A percentile compares a stretch with the other conserved stretches of the same genome.
Conservation (phyloP, 2,113 vertebrate species). For the Apeltes quadracus region DNA sequence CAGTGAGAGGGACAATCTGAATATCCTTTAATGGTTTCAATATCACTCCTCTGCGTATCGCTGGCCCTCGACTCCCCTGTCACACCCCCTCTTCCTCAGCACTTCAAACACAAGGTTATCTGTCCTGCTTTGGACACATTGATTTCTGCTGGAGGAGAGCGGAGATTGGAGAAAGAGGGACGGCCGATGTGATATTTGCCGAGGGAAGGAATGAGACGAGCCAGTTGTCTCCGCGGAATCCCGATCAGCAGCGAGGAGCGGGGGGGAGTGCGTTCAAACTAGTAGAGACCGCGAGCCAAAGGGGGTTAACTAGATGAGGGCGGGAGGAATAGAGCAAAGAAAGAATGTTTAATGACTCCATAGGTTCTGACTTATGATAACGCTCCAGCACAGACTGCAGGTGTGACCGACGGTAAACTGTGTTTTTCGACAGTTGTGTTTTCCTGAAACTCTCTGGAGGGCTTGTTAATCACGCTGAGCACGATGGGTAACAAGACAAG, state of each 20-base stretch:
- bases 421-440: neutral
- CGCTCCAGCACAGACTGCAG: conserved; percentile 17
- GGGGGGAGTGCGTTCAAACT: conserved; percentile 53
- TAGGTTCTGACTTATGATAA: conserved; percentile 50
- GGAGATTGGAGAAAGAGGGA: conserved; percentile 50
- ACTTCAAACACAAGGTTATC: conserved; percentile 78
- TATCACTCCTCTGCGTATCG: conserved; percentile 52
- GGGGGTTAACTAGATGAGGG: conserved; percentile 60
- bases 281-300: conserved; percentile 30
- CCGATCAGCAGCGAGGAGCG: conserved; percentile 64
- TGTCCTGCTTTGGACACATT: conserved; percentile 72
- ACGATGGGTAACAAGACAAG: conserved; percentile 11
- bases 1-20: conserved; percentile 62
- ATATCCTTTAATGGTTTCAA: conserved; percentile 66
- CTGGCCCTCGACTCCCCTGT: conserved; percentile 25
- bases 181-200: conserved; percentile 69
- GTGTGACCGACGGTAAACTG: conserved; percentile 18
- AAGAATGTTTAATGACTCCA: conserved; percentile 58
- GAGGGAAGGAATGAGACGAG: conserved; percentile 60
- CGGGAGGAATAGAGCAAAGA: conserved; percentile 50
- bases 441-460: conserved; percentile 12
- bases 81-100: conserved; percentile 47
- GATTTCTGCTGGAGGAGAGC: conserved; percentile 61
- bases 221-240: conserved; percentile 63
- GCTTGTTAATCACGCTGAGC: conserved; percentile 27